Evolutionary conservation across 1,140 invertebrate genomes (phyloP).

Genomic region (Elysia chlorotica): DNA sequence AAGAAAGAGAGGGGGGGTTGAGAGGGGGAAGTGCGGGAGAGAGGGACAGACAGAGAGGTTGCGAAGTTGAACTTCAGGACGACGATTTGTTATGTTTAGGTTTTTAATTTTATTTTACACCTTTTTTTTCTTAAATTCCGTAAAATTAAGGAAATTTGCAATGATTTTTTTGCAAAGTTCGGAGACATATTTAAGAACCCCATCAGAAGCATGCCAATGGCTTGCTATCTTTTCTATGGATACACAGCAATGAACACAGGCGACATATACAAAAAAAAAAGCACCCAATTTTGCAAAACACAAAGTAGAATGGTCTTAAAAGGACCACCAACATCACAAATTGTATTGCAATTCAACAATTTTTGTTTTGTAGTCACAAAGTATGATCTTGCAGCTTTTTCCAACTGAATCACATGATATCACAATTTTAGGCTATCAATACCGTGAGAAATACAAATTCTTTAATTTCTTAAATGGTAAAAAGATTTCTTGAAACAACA

Average conservation of each 20-base stretch:
- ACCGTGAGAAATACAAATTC: neutral
- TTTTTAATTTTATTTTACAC: neutral
- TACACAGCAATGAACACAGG: neutral
- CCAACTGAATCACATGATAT: neutral
- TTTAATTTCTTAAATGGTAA: neutral
- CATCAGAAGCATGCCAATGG: neutral
- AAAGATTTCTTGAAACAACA: neutral
- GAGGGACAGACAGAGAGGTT: neutral
- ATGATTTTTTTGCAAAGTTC: neutral
- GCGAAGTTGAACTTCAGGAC: neutral
- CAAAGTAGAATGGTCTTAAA: neutral
- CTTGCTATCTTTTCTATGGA: neutral
- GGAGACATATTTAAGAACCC: too few species aligned
- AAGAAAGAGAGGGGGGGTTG: neutral
- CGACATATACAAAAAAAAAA: neutral
- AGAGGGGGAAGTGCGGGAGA: neutral
- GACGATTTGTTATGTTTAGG: neutral
- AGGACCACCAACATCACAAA: neutral
- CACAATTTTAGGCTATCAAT: neutral
- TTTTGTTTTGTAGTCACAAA: neutral
- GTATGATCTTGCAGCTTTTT: neutral
- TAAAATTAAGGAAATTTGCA: too few species aligned
- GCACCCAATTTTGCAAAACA: neutral
- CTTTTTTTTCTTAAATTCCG: neutral
- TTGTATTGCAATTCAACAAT: neutral